Evolutionary conservation across 1,140 invertebrate genomes (phyloP), one percentile per base, ranked within the genome.

Genomic region (Aphis gossypii): DNA sequence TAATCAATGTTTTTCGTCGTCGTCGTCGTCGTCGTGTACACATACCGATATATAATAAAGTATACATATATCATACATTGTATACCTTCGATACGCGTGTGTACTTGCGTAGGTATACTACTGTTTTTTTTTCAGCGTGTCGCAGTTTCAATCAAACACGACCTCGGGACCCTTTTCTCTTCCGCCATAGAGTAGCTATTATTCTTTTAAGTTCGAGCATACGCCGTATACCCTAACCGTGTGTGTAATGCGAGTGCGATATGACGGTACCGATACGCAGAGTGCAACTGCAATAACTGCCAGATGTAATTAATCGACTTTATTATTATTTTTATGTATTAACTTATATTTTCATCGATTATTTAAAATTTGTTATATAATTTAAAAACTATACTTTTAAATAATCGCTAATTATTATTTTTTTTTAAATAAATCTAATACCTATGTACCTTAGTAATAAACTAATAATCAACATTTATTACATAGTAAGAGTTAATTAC

Each of bases 131-230:
- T 90, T 56, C 51, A 68, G 30, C 88, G 20, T 35, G 88, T 90
- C 38, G 48, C 51, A 56, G 38, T 90, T 90, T 56, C 87, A n/a
- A 89, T 89, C 87, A 54, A 89, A 89, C 48, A 54, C 51, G 51
- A 30, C 35, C 44, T 44, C 83, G 46, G 46, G 48, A 90, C 88
- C 88, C 51, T 90, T 56, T 90, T 56, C 14, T 51, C 44, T 86
- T 9, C 21, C 84, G 41, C 9, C 25, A 23, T 23, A 46, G 38
- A 86, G 25, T 7, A 44, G 41, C 84, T 46, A 86, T 86, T 86
- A 86, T 86, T 86, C 41, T 86, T 46, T 44, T 46, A 25, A 30
- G 30, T 35, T 30, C 56, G 56, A 60, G 25, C 25, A 60, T 25
- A 30, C 8, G 25, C 51, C 38, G 14, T 23, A 23, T 30, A 60